Base-by-base conservation (phyloP, 2,888 invertebrate genomes). In the Nebria salina region DNA sequence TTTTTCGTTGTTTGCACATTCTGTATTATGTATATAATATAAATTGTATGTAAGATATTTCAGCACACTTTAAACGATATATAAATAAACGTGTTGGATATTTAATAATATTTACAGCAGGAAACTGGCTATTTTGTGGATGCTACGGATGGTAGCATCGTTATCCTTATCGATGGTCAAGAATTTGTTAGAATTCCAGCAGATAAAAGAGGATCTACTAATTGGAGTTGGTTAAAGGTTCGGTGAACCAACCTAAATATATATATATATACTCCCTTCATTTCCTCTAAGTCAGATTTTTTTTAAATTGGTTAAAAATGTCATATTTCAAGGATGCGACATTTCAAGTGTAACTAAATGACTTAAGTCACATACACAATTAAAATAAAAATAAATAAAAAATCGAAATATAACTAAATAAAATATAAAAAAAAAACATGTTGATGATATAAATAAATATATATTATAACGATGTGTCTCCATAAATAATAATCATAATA, bases 181-280 rank as follows among this genome's bases (percentile, higher is more conserved):
- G 91, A 92, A 89, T 90, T 93, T 89, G 90, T 90, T 90, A 92
- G 92, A 90, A 91, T 92, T 87, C 92, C 92, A 84, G 91, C 91
- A 84, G 90, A 91, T 87, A 91, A 91, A 90, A 91, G 91, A 88
- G 91, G 90, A 88, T 91, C 91, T 88, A 89, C 90, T 86, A 91
- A 92, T 90, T 93, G 93, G 93, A 91, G 91, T 89, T 93, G 93
- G 93, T 90, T 93, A 89, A 93, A 93, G 93, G 93, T 93, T 90
- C 89, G 90, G 89, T 77, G 64, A 77, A 82, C 73, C 77, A 77
- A 77, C 73, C 75, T 82, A 34, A 78, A 76, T 82, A 34, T 64
- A 64, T 20, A 20, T 20, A 20, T 20, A 20, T 72, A 65, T 78
- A 78, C 82, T 76, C 66, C 64, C 81, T 79, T 74, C 80, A 83